Evolutionary conservation across 2,888 invertebrate species (phyloP), one percentile per base, ranked within the genome.

Genomic region (Galerucella pusilla): DNA sequence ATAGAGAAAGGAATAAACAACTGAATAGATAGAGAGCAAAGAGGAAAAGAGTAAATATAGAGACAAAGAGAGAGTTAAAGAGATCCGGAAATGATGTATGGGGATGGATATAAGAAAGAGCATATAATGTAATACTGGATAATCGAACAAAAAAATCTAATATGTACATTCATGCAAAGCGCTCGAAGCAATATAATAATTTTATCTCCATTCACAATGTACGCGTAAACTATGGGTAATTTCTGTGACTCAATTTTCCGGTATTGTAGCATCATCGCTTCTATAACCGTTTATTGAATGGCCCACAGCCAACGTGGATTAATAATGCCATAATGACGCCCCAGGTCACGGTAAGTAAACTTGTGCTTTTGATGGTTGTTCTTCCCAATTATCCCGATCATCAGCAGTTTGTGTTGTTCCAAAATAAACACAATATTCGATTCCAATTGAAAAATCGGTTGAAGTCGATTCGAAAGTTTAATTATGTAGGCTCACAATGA

Each of bases 231-330:
- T 69, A 20, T 20, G 78, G 78, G 80, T 79, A 78, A 76, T 80
- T 79, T 77, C 81, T 78, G 77, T 81, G 80, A 79, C 78, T 81
- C 79, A 78, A 82, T 81, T 81, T 82, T 82, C 77, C 80, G 79
- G 45, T 46, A 65, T 65, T 65, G 45, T 65, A 16, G 64, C 64
- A 65, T 20, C 46, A 65, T 65, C 64, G 64, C 64, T 65, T 46
- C 20, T 65, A 14, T 46, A 46, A 42, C 64, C 46, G 46, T 82
- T 81, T 82, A 80, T 77, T 74, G 77, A 78, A 79, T 80, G 79
- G 81, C 82, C 82, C 78, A 73, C 75, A 81, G 82, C 80, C 73
- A 79, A 74, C 80, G 80, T 80, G 81, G 82, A 83, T 84, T 83
- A 83, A 83, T 81, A 80, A 80, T 77, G 79, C 79, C 78, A 59